phyloP scores from a whole-genome alignment of 2,888 invertebrate genomes.

The Hipparchia sbordonii region DNA sequence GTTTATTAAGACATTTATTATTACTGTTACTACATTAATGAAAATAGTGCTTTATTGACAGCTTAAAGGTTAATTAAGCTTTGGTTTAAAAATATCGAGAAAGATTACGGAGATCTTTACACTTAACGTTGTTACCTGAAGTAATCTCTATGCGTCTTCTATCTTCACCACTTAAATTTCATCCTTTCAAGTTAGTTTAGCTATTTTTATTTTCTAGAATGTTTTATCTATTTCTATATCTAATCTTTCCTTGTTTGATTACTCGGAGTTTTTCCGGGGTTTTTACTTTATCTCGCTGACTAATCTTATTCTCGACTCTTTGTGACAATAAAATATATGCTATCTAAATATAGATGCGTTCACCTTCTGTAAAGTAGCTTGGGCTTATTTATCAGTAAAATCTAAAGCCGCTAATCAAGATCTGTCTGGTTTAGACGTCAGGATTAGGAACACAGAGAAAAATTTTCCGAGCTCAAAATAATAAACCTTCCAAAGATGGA shows the following conservation, averaged over 20 bases:
- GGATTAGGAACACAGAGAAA: conserved; percentile 22
- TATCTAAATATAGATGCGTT: conserved; percentile 8
- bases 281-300: conserved; percentile 10
- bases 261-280: neutral
- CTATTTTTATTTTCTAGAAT: neutral
- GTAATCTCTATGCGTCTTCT: too few species aligned
- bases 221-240: neutral
- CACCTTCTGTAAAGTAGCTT: conserved; percentile 3
- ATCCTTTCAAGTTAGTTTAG: neutral
- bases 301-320: neutral
- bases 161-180: neutral
- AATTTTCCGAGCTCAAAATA: conserved; percentile 7
- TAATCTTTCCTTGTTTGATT: neutral
- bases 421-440: conserved; percentile 17
- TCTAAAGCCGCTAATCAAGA: conserved; percentile 20
- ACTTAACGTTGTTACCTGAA: too few species aligned
- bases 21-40: too few species aligned
- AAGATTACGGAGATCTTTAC: too few species aligned
- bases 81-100: too few species aligned
- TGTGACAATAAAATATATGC: neutral
- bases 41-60: too few species aligned
- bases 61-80: too few species aligned
- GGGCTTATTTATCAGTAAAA: conserved; percentile 1
- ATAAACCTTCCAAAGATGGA: conserved; percentile 7
- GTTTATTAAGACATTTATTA: too few species aligned